These are phyloP conservation scores for Adela reaumurella DNA, from an alignment of 2,888 invertebrate genomes.

Conservation along the genomic window DNA sequence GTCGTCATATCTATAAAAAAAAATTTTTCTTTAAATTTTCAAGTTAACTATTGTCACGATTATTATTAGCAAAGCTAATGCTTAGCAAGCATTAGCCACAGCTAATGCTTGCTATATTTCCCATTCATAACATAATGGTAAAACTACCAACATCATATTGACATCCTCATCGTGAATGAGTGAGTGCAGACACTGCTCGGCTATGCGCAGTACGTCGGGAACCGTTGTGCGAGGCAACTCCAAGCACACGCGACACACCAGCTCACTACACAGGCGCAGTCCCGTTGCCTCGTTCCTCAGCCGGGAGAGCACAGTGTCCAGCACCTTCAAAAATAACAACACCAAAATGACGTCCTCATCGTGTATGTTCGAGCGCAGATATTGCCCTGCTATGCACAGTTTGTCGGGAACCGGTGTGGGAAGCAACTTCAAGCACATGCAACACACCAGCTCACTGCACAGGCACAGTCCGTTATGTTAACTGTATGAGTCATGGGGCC, in stretches of 20 bases:
- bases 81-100: too few species aligned
- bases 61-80: too few species aligned
- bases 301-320: slow-evolving; percentile 27
- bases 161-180: slow-evolving; percentile 40
- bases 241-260: slow-evolving; percentile 31
- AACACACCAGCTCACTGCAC: background rate
- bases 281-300: slow-evolving; percentile 35
- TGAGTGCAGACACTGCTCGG: slow-evolving; percentile 37
- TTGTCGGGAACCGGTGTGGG: slow-evolving; percentile 24
- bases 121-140: too few species aligned
- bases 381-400: too few species aligned
- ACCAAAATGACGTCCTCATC: too few species aligned
- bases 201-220: slow-evolving; percentile 30
- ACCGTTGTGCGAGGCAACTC: slow-evolving; percentile 28
- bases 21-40: too few species aligned
- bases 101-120: too few species aligned
- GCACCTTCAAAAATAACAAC: slow-evolving; percentile 18
- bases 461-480: too few species aligned
- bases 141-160: slow-evolving; percentile 39
- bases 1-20: too few species aligned
- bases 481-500: too few species aligned
- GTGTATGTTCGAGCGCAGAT: background rate
- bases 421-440: slow-evolving; percentile 26
- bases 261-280: slow-evolving; percentile 33
- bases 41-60: too few species aligned